These are phyloP conservation scores for Drosophila putrida DNA, from an alignment of 2,888 invertebrate genomes.

Conservation along the genomic window DNA sequence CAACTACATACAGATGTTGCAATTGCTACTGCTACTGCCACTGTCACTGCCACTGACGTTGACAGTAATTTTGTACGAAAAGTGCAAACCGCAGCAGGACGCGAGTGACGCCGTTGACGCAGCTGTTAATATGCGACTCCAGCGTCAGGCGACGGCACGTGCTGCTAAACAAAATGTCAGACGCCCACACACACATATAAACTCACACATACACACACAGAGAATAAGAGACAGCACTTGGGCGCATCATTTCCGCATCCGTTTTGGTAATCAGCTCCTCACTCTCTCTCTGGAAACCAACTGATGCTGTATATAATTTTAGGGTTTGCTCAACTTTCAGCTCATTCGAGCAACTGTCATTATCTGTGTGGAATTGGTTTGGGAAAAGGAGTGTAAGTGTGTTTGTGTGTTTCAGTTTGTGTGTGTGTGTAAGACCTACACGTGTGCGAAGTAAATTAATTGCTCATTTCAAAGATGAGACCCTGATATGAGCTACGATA, in stretches of 20 bases:
- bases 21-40: constrained; percentile 39
- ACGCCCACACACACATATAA: constrained; percentile 24
- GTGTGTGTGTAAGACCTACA: constrained; percentile 4
- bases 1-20: constrained; percentile 28
- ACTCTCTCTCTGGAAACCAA: not conserved
- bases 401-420: constrained; percentile 4
- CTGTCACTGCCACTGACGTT: constrained; percentile 51
- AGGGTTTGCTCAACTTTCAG: constrained; percentile 57
- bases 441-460: constrained; percentile 60
- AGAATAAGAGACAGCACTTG: constrained; percentile 37
- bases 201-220: constrained; percentile 6
- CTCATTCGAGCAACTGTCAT: constrained; percentile 34
- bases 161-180: constrained; percentile 74
- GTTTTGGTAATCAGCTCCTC: constrained; percentile 65
- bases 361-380: constrained; percentile 6
- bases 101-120: constrained; percentile 50
- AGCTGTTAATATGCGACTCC: constrained; percentile 64
- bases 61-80: constrained; percentile 64
- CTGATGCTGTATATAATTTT: constrained; percentile 53
- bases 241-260: constrained; percentile 75
- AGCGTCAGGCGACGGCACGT: constrained; percentile 61
- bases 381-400: not conserved
- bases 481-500: constrained; percentile 29
- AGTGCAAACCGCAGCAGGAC: constrained; percentile 67
- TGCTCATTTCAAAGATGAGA: constrained; percentile 49